A percentile compares a stretch with the other conserved stretches of the same genome.
These are phyloP conservation scores for Porites lobata DNA, from an alignment of 92 coral and sea anemone species.

Conservation along the genomic window DNA sequence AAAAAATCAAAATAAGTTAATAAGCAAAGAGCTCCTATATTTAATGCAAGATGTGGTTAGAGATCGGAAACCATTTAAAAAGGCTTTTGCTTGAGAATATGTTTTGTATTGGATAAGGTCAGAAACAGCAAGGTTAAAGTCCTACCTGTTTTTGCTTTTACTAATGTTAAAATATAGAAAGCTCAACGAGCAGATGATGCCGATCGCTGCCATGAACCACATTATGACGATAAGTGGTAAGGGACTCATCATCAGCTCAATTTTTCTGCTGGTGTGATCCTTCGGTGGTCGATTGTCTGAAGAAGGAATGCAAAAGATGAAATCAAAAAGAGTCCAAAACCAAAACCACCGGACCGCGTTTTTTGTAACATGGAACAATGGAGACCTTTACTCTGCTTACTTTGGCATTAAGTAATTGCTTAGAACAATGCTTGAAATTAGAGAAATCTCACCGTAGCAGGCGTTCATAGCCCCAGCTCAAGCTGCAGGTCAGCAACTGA, in stretches of 20 bases:
- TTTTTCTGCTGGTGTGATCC: conserved; percentile 71
- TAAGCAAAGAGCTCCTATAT: no score
- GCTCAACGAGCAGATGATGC: conserved; percentile 73
- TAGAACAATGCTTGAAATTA: no score
- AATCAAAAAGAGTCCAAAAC: background rate
- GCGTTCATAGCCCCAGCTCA: no score
- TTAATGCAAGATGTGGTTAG: no score
- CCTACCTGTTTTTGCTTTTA: conserved; percentile 81
- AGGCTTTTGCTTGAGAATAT: no score
- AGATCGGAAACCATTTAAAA: background rate
- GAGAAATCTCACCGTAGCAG: no score
- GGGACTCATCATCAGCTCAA: conserved; percentile 71
- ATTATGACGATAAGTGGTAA: conserved; percentile 77
- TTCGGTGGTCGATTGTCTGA: conserved; percentile 76
- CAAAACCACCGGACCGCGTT: background rate
- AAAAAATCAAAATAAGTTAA: background rate
- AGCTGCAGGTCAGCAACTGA: no score
- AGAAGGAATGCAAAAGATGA: background rate
- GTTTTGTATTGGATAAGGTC: no score
- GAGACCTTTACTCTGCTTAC: no score
- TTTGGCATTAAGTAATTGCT: no score
- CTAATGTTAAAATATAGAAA: conserved; percentile 87
- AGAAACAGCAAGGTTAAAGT: background rate
- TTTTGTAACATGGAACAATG: background rate
- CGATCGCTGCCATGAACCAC: conserved; percentile 83